Evolutionary conservation across 2,888 invertebrate species (phyloP).

Genomic region (Polia nebulosa): DNA sequence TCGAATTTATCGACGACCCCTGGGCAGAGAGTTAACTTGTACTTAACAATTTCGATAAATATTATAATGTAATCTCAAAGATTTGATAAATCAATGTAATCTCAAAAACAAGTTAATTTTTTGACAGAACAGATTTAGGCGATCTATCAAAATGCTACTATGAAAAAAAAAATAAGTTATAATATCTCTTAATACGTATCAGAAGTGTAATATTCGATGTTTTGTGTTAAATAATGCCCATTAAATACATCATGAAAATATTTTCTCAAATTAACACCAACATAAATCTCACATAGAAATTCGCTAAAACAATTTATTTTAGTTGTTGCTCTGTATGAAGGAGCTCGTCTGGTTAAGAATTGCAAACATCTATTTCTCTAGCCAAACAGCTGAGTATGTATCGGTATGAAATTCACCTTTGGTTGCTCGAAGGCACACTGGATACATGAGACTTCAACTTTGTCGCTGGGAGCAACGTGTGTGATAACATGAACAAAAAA

Average conservation of each 20-base stretch:
- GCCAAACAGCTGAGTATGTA: neutral
- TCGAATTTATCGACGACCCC: too few relatives aligned
- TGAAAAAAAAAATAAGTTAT: too few relatives aligned
- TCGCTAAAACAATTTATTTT: neutral
- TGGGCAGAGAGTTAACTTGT: too few relatives aligned
- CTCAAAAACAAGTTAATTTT: too few relatives aligned
- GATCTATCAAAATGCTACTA: too few relatives aligned
- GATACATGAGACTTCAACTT: neutral
- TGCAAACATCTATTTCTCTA: neutral
- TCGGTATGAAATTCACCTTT: neutral
- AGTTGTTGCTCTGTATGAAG: neutral
- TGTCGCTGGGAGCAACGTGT: neutral
- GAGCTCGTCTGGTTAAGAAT: neutral
- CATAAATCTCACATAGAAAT: neutral
- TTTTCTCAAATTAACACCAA: neutral
- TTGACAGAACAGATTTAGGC: too few relatives aligned
- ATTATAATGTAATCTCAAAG: neutral
- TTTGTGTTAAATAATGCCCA: neutral
- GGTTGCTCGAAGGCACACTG: neutral
- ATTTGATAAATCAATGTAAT: constrained; percentile 1
- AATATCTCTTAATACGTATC: neutral
- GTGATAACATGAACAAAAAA: too few relatives aligned
- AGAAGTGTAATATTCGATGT: neutral
- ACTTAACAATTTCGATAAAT: neutral
- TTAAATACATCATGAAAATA: neutral